Evolutionary conservation across 2,797 vertebrate species (phyloP).

Genomic region (Aeoliscus strigatus): DNA sequence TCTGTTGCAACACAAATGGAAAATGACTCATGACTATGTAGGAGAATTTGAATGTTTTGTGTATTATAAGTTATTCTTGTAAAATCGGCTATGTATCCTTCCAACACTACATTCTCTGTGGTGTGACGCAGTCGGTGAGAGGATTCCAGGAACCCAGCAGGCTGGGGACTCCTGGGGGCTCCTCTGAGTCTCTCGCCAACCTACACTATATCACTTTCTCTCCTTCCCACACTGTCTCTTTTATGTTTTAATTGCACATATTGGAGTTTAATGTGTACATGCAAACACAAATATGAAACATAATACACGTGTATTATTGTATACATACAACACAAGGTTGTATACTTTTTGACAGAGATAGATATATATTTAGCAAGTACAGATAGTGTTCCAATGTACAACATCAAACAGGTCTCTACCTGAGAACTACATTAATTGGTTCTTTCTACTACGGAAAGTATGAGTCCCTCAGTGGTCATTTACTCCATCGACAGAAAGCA

Average conservation of each 20-base stretch:
- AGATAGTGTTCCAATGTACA: conserved; percentile 16
- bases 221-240: conserved; percentile 7
- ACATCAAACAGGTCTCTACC: conserved; percentile 41
- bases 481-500: conserved; percentile 58
- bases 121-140: conserved; percentile 47
- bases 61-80: conserved; percentile 43
- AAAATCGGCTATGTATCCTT: conserved; percentile 30
- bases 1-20: conserved; percentile 45
- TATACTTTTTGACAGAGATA: conserved; percentile 12
- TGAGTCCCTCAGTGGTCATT: conserved; percentile 52
- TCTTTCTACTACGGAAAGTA: conserved; percentile 53
- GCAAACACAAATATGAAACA: conserved; percentile 2
- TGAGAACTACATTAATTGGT: conserved; percentile 36
- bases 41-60: conserved; percentile 44
- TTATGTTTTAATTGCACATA: conserved; percentile 13
- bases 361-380: conserved; percentile 2
- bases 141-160: conserved; percentile 44
- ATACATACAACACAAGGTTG: conserved; percentile 1
- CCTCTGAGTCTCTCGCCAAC: conserved; percentile 11
- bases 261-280: background rate
- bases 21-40: conserved; percentile 52
- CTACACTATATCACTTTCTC: conserved; percentile 12
- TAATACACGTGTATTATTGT: background rate
- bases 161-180: conserved; percentile 40
- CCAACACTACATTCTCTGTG: conserved; percentile 50